phyloP scores from a whole-genome alignment of 2,797 vertebrate genomes.

The Arnoldichthys spilopterus region DNA sequence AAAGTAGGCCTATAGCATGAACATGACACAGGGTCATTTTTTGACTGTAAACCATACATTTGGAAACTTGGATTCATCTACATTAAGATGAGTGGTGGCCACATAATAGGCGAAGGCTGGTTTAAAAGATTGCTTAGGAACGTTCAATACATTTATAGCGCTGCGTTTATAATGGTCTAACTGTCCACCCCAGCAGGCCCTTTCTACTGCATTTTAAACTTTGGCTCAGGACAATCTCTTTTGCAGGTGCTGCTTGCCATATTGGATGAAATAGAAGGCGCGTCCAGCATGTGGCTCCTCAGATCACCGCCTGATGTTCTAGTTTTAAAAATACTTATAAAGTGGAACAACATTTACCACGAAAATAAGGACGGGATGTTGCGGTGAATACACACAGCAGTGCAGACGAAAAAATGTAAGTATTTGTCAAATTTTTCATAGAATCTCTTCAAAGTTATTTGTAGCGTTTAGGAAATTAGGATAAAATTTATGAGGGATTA shows the following conservation, averaged over 20 bases:
- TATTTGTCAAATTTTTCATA: constrained; percentile 64
- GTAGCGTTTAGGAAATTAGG: constrained; percentile 64
- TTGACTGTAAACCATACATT: constrained; percentile 71
- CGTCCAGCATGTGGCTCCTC: constrained; percentile 30
- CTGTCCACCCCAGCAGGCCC: constrained; percentile 65
- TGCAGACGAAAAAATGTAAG: constrained; percentile 11
- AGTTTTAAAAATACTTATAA: constrained; percentile 44
- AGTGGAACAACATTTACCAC: constrained; percentile 38
- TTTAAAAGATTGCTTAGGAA: constrained; percentile 69
- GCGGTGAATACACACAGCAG: constrained; percentile 14
- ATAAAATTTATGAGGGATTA: constrained; percentile 69
- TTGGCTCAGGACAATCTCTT: constrained; percentile 74
- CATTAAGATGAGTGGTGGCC: constrained; percentile 75
- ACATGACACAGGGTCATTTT: constrained; percentile 73
- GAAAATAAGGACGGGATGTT: constrained; percentile 33
- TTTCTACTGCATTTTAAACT: constrained; percentile 57
- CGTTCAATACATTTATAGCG: constrained; percentile 35
- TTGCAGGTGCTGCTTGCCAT: constrained; percentile 71
- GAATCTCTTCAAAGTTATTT: constrained; percentile 71
- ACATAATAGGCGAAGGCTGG: constrained; percentile 76
- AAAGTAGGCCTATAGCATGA: constrained; percentile 69
- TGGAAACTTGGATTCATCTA: constrained; percentile 78
- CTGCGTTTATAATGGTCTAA: constrained; percentile 71
- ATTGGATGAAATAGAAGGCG: constrained; percentile 53
- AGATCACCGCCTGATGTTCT: constrained; percentile 30